Conservation (phyloP, 2,113 vertebrate genomes). For the Balaeniceps rex region DNA sequence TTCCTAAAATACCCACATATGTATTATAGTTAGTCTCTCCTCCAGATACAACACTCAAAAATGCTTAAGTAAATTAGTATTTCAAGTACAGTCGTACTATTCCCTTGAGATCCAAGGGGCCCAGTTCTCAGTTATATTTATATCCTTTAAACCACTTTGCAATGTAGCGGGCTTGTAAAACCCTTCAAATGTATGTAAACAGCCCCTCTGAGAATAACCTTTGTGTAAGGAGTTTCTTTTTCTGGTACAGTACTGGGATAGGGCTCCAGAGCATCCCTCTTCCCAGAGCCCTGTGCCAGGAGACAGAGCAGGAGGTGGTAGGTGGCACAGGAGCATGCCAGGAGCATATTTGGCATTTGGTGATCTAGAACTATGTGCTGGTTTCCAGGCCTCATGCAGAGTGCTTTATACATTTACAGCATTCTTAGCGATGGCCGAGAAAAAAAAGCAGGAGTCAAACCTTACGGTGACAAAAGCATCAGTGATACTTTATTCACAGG, state of each 20-base stretch:
- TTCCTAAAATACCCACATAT: background rate
- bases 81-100: background rate
- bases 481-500: background rate
- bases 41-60: background rate
- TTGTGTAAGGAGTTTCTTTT: background rate
- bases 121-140: background rate
- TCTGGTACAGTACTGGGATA: background rate
- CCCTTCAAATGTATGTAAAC: background rate
- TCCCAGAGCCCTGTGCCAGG: background rate
- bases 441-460: background rate
- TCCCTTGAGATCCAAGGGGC: background rate
- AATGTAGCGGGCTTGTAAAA: background rate
- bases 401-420: background rate
- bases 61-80: background rate
- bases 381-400: background rate
- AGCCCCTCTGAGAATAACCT: background rate
- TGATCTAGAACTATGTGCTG: background rate
- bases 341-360: fast-evolving
- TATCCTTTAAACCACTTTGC: background rate
- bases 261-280: background rate
- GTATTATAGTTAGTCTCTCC: background rate
- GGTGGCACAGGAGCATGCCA: background rate
- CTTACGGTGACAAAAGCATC: background rate
- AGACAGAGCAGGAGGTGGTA: background rate
- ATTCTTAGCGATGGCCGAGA: background rate